Evolutionary conservation across 2,797 vertebrate species (phyloP), one percentile per base, ranked within the genome.

Genomic region (Cygnus olor): DNA sequence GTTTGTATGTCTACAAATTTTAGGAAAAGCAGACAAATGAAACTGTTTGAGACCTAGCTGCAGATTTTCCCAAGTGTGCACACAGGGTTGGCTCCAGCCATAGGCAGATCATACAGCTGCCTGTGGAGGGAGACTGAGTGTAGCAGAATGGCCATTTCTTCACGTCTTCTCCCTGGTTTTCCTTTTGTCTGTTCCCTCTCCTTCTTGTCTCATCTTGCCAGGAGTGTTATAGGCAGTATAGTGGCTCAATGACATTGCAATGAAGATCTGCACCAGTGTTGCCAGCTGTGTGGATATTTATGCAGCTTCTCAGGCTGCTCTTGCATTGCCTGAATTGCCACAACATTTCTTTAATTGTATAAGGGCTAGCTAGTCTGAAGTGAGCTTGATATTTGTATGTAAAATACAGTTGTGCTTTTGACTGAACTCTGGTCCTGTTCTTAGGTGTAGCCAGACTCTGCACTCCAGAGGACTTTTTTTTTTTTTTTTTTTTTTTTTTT

Each of bases 61-160:
- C 28, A 72, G 32, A 63, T 82, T 90, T 78, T 40, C 14, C 13
- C 16, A 64, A 66, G 69, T 36, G 45, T 90, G 42, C 42, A 14
- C 10, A 14, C 14, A 18, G 11, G 13, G 14, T 72, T 91, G 45
- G 9, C 54, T 85, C 38, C 42, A 82, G 76, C 36, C 11, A 3
- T 69, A 65, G 83, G 49, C 54, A 84, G 61, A 86, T 54, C 61
- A 74, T 45, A 19, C n/a, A 71, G n/a, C 80, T 94, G 61, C 72
- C 85, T 93, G 83, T 86, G 92, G 77, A 93, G 80, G 80, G 77
- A 93, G 70, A 54, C 83, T 86, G 77, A 93, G 86, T 1, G 6
- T 90, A 81, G 80, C 54, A 72, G 65, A 95, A 81, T 32, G 49
- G 13, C 40, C 17, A 14, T 64, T 80, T 68, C 82, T 78, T 88